Evolutionary conservation across 2,888 invertebrate genomes (phyloP).

Genomic region (Amphipyra berbera): DNA sequence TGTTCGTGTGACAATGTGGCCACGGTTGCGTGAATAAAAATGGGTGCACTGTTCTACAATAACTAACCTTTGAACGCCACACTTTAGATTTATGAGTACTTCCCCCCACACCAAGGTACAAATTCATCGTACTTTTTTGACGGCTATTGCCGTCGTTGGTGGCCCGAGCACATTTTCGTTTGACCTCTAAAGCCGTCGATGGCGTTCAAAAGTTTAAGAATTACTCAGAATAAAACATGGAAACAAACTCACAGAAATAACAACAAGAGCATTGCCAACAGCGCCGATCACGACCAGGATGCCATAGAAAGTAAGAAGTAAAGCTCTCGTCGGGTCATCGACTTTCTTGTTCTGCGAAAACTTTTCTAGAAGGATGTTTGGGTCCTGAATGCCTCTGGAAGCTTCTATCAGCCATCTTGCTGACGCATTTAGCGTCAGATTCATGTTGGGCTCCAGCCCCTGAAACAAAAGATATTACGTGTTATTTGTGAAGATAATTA

Average conservation of each 20-base stretch:
- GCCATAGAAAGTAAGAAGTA: conserved; percentile 92
- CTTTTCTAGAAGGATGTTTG: conserved; percentile 88
- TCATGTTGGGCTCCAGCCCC: conserved; percentile 79
- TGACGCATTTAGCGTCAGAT: conserved; percentile 79
- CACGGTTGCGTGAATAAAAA: too few relatives aligned
- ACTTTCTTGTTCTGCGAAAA: conserved; percentile 93
- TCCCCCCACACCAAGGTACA: too few relatives aligned
- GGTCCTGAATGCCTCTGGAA: conserved; percentile 80
- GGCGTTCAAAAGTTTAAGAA: too few relatives aligned
- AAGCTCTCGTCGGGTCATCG: conserved; percentile 92
- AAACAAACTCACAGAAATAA: conserved; percentile 90
- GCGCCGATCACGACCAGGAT: conserved; percentile 95
- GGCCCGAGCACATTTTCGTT: too few relatives aligned
- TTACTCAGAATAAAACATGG: background rate
- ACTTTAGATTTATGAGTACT: too few relatives aligned
- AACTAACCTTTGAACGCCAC: too few relatives aligned
- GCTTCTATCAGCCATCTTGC: conserved; percentile 85
- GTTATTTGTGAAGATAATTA: background rate
- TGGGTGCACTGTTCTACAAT: too few relatives aligned
- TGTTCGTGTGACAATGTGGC: too few relatives aligned
- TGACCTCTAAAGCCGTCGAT: too few relatives aligned
- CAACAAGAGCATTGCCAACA: conserved; percentile 96
- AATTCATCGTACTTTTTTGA: too few relatives aligned
- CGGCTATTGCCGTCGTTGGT: too few relatives aligned
- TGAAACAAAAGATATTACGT: conserved; percentile 71